Base-by-base conservation (phyloP, 1,140 invertebrate genomes). In the Frieseomelitta varia region DNA sequence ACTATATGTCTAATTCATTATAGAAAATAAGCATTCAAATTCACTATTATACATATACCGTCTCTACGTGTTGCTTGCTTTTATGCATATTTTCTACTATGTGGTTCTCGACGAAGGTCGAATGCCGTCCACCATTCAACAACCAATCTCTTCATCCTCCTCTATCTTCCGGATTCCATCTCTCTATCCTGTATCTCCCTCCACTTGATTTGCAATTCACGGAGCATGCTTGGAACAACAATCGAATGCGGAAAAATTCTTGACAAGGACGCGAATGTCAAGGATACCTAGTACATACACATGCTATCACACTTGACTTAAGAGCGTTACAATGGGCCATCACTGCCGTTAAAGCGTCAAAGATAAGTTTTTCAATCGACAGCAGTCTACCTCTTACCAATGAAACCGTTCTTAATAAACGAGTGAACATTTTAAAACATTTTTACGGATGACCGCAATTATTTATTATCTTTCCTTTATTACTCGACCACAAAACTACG, bases 201-300 rank as follows among this genome's bases (percentile, higher is more conserved):
- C 84, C 84, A 74, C 73, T 74, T 81, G 51, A 87, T 79, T 85
- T 86, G 71, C 89, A 73, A 73, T 85, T 88, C 81, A 72, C 77
- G 85, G 84, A 88, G 81, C 86, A 53, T 30, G 71, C 84, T 69
- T 68, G 71, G 53, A 75, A 85, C 84, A 85, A 89, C 88, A 90
- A 91, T 89, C 88, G 90, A 90, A 92, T 87, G 90, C 91, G 91
- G 91, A 93, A 93, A 92, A 93, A 93, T 93, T 92, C 90, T 90
- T 92, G 85, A 89, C 91, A 94, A 93, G 92, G 91, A 87, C 90
- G 85, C 69, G 74, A 90, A 84, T 92, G 91, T 92, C 91, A 94
- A 93, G 92, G 93, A 84, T 85, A 85, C 14, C 47, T 68, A 15
- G 3, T 51, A 11, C 68, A 71, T 79, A 85, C 85, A 76, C 86